A percentile compares a stretch with the other conserved stretches of the same genome.
Conservation (phyloP, 1,140 invertebrate genomes). For the Saccostrea cuccullata region DNA sequence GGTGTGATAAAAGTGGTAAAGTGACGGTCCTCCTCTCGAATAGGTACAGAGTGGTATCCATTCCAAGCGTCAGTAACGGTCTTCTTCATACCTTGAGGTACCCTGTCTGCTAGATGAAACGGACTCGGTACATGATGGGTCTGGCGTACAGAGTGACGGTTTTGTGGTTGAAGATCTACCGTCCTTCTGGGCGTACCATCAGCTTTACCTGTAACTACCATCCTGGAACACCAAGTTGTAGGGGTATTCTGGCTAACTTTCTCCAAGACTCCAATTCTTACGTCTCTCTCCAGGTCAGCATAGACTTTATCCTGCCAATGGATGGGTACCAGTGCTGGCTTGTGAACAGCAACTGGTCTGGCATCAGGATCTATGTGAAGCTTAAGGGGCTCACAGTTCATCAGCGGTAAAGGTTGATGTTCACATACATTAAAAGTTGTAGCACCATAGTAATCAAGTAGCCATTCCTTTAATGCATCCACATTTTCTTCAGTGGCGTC, state of each 20-base stretch:
- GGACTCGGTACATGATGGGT: conserved; percentile 46
- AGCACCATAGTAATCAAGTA: conserved; percentile 52
- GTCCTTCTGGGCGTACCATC: background rate
- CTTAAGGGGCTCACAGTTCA: conserved; percentile 51
- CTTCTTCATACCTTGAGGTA: conserved; percentile 47
- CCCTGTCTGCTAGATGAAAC: conserved; percentile 44
- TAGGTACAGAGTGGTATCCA: conserved; percentile 50
- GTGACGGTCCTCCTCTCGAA: conserved; percentile 54
- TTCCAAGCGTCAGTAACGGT: conserved; percentile 60
- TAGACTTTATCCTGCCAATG: conserved; percentile 56
- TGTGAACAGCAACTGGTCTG: conserved; percentile 54
- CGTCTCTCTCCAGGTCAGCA: background rate
- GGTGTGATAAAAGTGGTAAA: conserved; percentile 61
- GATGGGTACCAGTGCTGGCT: conserved; percentile 49
- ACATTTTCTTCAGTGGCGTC: conserved; percentile 48
- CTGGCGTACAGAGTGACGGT: background rate
- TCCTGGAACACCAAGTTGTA: background rate
- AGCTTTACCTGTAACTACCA: background rate
- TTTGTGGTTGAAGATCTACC: background rate
- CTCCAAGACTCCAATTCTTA: background rate
- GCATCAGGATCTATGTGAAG: conserved; percentile 52
- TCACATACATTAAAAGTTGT: conserved; percentile 57
- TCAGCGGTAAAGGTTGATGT: conserved; percentile 54
- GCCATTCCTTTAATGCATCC: conserved; percentile 44
- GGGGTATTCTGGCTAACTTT: background rate